These are phyloP conservation scores for Aphaenogaster rudis DNA, from an alignment of 1,140 invertebrate species.

Conservation along the genomic window DNA sequence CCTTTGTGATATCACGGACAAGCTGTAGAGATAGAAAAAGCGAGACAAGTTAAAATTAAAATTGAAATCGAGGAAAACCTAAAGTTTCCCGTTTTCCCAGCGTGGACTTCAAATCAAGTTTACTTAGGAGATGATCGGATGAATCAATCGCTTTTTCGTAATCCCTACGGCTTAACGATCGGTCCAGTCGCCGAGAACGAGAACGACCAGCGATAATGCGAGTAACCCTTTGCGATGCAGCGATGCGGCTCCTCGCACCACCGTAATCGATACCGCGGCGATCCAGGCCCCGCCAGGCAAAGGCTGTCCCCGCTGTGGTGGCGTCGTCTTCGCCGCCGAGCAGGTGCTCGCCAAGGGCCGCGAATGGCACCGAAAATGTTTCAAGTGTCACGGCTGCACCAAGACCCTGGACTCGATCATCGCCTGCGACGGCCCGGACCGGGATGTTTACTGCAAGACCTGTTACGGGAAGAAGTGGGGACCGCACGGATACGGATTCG, in stretches of 20 bases:
- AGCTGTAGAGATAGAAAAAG: slow-evolving; percentile 38
- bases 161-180: slow-evolving; percentile 12
- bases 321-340: slow-evolving; percentile 96
- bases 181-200: not conserved
- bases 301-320: slow-evolving; percentile 96
- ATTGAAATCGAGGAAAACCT: not conserved
- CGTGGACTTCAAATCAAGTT: not conserved
- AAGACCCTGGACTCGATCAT: slow-evolving; percentile 97
- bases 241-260: slow-evolving; percentile 91
- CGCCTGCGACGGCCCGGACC: slow-evolving; percentile 96
- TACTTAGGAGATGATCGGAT: not conserved
- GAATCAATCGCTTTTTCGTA: slow-evolving; percentile 27
- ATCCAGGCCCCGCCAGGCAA: slow-evolving; percentile 94
- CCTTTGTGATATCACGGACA: slow-evolving; percentile 3
- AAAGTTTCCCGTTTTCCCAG: not conserved
- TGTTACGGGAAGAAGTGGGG: slow-evolving; percentile 98
- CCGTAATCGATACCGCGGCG: slow-evolving; percentile 92
- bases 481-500: slow-evolving; percentile 97
- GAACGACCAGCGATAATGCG: not conserved
- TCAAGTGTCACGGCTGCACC: slow-evolving; percentile 97
- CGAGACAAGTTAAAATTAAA: not conserved
- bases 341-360: slow-evolving; percentile 95
- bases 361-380: slow-evolving; percentile 99
- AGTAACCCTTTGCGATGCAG: slow-evolving; percentile 80
- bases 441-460: slow-evolving; percentile 97